Evolutionary conservation across 1,140 invertebrate genomes (phyloP).

Genomic region (Hylyphantes graminicola): DNA sequence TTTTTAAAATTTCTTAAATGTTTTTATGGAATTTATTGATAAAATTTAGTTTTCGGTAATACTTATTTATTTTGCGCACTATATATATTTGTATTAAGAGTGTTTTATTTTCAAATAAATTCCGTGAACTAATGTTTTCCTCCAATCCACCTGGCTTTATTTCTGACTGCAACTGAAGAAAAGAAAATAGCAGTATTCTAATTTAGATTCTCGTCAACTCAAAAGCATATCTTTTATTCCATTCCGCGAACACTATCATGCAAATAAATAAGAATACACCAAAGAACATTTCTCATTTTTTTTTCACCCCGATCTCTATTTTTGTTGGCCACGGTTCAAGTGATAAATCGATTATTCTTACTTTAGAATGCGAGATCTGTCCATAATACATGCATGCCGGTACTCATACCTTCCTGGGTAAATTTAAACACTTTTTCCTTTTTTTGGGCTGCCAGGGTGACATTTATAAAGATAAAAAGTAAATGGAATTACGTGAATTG

Average conservation of each 20-base stretch:
- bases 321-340: constrained; percentile 24
- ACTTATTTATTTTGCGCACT: too few relatives aligned
- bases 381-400: constrained; percentile 16
- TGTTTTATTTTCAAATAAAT: too few relatives aligned
- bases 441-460: background rate
- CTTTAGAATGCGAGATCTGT: constrained; percentile 19
- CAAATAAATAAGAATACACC: background rate
- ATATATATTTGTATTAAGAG: too few relatives aligned
- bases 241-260: background rate
- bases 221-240: background rate
- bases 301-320: background rate
- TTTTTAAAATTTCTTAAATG: too few relatives aligned
- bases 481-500: background rate
- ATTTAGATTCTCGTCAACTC: background rate
- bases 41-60: too few relatives aligned
- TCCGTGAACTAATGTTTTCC: too few relatives aligned
- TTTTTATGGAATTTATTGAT: too few relatives aligned
- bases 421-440: background rate
- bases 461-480: background rate
- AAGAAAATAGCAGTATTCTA: background rate
- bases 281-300: background rate
- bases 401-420: constrained; percentile 1
- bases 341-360: constrained; percentile 41
- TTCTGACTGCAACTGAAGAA: too few relatives aligned
- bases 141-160: too few relatives aligned